Percentiles rank a stretch among this genome's conserved stretches.
Evolutionary conservation across 2,113 vertebrate species (phyloP).

Genomic region (Puntigrus tetrazona): DNA sequence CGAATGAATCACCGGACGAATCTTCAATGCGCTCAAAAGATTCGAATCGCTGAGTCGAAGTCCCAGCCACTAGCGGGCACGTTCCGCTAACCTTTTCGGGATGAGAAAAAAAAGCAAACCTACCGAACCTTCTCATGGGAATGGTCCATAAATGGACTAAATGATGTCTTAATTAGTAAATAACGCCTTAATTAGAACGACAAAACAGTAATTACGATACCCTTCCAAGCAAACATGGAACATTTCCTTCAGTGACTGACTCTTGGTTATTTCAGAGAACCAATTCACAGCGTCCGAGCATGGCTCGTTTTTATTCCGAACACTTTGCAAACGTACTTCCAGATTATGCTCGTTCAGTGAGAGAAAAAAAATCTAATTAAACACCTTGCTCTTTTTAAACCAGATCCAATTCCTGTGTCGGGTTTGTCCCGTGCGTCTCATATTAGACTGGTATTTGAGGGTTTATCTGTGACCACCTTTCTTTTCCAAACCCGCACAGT

Average conservation of each 20-base stretch:
- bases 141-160: constrained; percentile 6
- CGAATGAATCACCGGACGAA: background rate
- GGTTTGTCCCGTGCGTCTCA: background rate
- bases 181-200: background rate
- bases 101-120: background rate
- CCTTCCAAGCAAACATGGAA: background rate
- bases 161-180: constrained; percentile 3
- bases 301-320: background rate
- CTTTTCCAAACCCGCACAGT: constrained; percentile 4
- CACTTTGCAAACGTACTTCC: background rate
- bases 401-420: background rate
- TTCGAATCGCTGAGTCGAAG: background rate
- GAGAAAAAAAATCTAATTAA: background rate
- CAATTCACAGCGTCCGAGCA: background rate
- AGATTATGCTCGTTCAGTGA: background rate
- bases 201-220: background rate
- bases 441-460: background rate
- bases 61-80: background rate
- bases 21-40: background rate
- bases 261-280: background rate
- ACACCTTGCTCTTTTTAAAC: background rate
- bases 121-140: background rate
- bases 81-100: background rate
- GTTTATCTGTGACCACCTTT: background rate
- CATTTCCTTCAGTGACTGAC: background rate